Base-by-base conservation (phyloP, 2,113 vertebrate genomes). In the Syrmaticus mikado region DNA sequence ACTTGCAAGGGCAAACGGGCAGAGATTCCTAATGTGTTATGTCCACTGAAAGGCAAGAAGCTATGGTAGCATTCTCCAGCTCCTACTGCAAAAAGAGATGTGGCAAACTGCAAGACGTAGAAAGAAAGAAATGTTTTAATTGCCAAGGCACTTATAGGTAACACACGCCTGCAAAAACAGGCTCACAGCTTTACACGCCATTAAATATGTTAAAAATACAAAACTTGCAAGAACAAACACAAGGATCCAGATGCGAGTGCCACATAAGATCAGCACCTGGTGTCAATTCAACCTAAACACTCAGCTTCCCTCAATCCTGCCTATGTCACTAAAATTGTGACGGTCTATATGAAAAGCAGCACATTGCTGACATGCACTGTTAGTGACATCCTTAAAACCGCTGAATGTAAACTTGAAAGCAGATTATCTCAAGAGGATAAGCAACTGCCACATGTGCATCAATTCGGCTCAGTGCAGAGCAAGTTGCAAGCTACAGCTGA, bases 361-460 rank as follows among this genome's bases (percentile, higher is more conserved):
- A 86, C 86, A 55, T 19, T 93, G 94, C 88, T 94, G 92, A 96
- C 87, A 77, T 4, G 27, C 85, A 77, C 82, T 70, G 58, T 77
- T 81, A 89, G 41, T 40, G 78, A 91, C 38, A 5, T 46, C 88
- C 92, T 52, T 6, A 48, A 41, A 94, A 93, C 27, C 95, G 96
- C 94, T 95, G 96, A 97, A 93, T 55, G 89, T 60, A 87, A 91
- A 87, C 81, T 70, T 83, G 85, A 89, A 92, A 95, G 87, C 84
- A 94, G 95, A 97, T 97, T 96, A 97, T 72, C 85, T 79, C 82
- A 80, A 92, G 93, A 93, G 96, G 96, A 96, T 96, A 85, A 95
- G 94, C 75, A 95, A 66, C 65, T 94, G 91, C 94, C 90, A 94
- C 94, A 87, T 92, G 88, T 19, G 74, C 81, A 84, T 76, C 77